These are phyloP conservation scores for Schizothorax lantsangensis DNA, from an alignment of 2,797 vertebrate genomes.

Conservation along the genomic window DNA sequence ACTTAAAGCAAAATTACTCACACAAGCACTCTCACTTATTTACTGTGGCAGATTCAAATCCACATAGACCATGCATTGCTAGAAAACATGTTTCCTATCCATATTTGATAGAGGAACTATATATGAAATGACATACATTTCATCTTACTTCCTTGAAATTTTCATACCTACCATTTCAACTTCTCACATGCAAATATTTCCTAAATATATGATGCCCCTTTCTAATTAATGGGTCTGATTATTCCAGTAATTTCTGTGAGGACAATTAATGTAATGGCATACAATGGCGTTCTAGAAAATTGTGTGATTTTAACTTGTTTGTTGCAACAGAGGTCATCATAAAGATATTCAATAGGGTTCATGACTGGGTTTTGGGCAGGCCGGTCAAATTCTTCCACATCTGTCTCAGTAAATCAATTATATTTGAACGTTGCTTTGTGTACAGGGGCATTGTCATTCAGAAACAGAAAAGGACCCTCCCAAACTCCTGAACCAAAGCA, in stretches of 20 bases:
- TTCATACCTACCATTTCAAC: conserved; percentile 18
- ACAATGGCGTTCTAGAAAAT: neutral
- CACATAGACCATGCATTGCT: conserved; percentile 9
- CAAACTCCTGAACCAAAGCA: neutral
- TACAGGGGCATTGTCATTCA: neutral
- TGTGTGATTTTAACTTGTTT: neutral
- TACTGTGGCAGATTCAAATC: conserved; percentile 4
- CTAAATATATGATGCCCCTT: neutral
- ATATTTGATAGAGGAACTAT: neutral
- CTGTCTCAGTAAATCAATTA: neutral
- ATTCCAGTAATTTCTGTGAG: neutral
- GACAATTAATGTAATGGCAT: neutral
- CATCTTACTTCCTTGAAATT: neutral
- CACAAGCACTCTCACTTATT: conserved; percentile 23
- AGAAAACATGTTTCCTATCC: neutral
- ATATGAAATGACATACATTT: neutral
- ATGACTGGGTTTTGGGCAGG: neutral
- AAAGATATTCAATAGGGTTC: neutral
- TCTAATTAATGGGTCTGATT: neutral
- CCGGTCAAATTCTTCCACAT: neutral
- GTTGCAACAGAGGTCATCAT: neutral
- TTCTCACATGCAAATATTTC: neutral
- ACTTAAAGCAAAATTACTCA: conserved; percentile 48
- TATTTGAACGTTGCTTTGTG: neutral
- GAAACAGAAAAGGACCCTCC: neutral